Conservation (phyloP, 2,888 invertebrate species). For the Tricholauxania praeusta region DNA sequence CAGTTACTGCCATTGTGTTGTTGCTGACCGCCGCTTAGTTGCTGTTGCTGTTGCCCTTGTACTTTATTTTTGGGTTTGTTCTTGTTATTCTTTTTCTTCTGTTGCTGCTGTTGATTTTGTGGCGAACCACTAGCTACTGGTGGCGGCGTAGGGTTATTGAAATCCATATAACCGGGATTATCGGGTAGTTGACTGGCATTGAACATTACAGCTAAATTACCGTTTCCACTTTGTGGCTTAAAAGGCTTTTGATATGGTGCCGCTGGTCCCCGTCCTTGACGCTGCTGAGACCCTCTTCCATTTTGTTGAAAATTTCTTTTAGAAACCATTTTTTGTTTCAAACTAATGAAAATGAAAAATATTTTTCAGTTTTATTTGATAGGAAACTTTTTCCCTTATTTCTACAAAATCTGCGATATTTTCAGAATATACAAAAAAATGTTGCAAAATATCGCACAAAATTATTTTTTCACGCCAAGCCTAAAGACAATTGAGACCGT, state of each 20-base stretch:
- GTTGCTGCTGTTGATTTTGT: conserved; percentile 34
- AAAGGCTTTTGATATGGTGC: conserved; percentile 57
- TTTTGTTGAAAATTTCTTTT: conserved; percentile 56
- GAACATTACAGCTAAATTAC: conserved; percentile 60
- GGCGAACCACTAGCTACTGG: conserved; percentile 39
- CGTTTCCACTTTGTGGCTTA: conserved; percentile 42
- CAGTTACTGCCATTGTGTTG: conserved; percentile 43
- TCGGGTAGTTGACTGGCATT: conserved; percentile 66
- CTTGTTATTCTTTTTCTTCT: conserved; percentile 40
- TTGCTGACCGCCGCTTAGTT: conserved; percentile 37
- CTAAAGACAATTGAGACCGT: too few relatives aligned
- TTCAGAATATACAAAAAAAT: too few relatives aligned
- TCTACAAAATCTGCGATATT: too few relatives aligned
- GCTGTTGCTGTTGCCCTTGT: conserved; percentile 33
- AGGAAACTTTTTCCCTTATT: too few relatives aligned
- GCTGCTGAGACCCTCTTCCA: conserved; percentile 50
- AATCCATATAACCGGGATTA: conserved; percentile 67
- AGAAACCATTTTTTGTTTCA: conserved; percentile 49
- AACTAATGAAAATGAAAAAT: background rate
- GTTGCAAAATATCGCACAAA: too few relatives aligned
- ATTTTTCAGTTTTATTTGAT: conserved; percentile 2
- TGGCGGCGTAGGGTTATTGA: conserved; percentile 61
- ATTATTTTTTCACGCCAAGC: too few relatives aligned
- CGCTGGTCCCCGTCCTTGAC: conserved; percentile 47
- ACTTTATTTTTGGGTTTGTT: conserved; percentile 34